Evolutionary conservation across 2,797 vertebrate species (phyloP).

Genomic region (Arctocebus calabarensis): DNA sequence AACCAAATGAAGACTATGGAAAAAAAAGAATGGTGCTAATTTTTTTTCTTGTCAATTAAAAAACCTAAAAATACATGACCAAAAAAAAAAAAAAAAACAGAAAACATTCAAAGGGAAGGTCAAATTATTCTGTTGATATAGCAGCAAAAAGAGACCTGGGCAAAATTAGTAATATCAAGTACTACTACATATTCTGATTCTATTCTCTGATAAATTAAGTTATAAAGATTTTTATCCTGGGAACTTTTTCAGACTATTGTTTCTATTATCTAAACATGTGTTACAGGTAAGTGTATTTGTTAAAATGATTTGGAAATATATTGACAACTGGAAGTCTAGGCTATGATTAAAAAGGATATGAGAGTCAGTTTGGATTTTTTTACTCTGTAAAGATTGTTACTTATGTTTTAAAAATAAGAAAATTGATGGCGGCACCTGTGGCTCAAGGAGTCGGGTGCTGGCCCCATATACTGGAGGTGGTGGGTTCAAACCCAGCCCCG

Average conservation of each 20-base stretch:
- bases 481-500: no score
- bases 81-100: background rate
- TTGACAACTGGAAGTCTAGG: background rate
- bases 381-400: background rate
- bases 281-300: background rate
- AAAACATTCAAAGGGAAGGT: constrained; percentile 59
- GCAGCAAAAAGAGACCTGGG: background rate
- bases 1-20: constrained; percentile 42
- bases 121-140: constrained; percentile 52
- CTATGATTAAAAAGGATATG: background rate
- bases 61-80: constrained; percentile 68
- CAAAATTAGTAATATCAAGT: constrained; percentile 16
- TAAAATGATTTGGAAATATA: constrained; percentile 34
- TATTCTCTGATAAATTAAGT: background rate
- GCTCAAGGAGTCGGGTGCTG: no score
- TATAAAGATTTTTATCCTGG: background rate
- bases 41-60: constrained; percentile 69
- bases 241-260: background rate
- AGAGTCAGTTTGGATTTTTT: background rate
- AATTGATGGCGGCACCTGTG: background rate
- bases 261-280: background rate
- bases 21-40: background rate
- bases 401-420: constrained; percentile 7
- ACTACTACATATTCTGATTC: background rate
- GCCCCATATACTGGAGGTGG: no score